Base-by-base conservation (phyloP, 2,113 vertebrate genomes). In the Lasiurus borealis region DNA sequence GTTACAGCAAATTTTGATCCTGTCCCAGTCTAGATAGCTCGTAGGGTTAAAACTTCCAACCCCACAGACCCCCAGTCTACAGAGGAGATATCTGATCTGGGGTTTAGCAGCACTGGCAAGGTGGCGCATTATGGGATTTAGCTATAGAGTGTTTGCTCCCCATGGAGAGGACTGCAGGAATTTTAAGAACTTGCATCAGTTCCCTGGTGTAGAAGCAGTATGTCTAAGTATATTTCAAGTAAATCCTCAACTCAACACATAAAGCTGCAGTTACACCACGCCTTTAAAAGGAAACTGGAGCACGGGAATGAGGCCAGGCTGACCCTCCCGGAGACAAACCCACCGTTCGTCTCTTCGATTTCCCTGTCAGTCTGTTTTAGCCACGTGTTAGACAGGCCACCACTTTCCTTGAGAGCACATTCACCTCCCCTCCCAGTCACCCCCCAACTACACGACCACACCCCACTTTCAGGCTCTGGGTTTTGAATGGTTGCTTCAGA, bases 201-300 rank as follows among this genome's bases (percentile, higher is more conserved):
- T 95, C 84, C 95, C 95, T 34, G 40, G 95, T 95, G 97, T 36
- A 94, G 94, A 87, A 84, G 93, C 96, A 96, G 95, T 95, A 91
- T 88, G 95, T 96, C 96, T 95, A 97, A 97, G 96, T 97, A 92
- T 97, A 97, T 97, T 97, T 97, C 97, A 97, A 97, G 94, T 91
- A 97, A 97, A 97, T 97, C 97, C 96, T 96, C 96, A 96, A 96
- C 96, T 97, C 96, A 96, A 84, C 94, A 95, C 97, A 97, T 89
- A 96, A 96, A 96, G 84, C 95, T 96, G 75, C 36, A 96, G 86
- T 95, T 96, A 86, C 34, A 95, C 93, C 94, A 96, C 21, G 3
- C 94, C 96, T 96, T 95, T 91, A 94, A 95, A 97, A 96, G 95
- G 86, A 97, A 97, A 95, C 92, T 83, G 86, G 96, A 92, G 66